Evolutionary conservation across 2,888 invertebrate species (phyloP).

Genomic region (Drosophila mulleri): DNA sequence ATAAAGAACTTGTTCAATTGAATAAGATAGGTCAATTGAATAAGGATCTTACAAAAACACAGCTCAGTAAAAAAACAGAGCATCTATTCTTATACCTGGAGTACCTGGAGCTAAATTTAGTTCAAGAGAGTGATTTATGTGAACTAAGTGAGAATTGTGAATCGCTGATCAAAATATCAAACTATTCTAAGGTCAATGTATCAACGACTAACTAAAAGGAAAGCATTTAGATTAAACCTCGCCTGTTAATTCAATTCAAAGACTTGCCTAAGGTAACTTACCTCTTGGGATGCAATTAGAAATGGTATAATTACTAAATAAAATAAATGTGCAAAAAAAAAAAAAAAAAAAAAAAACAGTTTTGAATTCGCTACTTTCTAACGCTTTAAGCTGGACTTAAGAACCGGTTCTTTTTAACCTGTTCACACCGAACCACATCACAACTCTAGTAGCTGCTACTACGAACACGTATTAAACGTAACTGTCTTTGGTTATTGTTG

Average conservation of each 20-base stretch:
- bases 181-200: no score
- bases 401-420: conserved; percentile 6
- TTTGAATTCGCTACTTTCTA: conserved; percentile 5
- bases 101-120: background rate
- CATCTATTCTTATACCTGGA: background rate
- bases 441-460: conserved; percentile 4
- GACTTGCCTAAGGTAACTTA: background rate
- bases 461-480: conserved; percentile 3
- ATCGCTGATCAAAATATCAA: background rate
- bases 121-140: background rate
- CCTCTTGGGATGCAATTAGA: background rate
- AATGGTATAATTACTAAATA: background rate
- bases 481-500: conserved; percentile 11
- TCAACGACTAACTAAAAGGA: no score
- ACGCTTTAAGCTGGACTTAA: conserved; percentile 4
- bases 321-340: conserved; percentile 1
- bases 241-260: background rate
- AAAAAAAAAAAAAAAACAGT: background rate
- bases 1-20: background rate
- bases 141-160: background rate
- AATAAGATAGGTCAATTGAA: no score
- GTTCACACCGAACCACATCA: conserved; percentile 5
- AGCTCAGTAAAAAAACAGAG: no score
- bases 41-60: no score
- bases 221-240: background rate